Conservation (phyloP, 2,113 vertebrate genomes). For the Zingel zingel region DNA sequence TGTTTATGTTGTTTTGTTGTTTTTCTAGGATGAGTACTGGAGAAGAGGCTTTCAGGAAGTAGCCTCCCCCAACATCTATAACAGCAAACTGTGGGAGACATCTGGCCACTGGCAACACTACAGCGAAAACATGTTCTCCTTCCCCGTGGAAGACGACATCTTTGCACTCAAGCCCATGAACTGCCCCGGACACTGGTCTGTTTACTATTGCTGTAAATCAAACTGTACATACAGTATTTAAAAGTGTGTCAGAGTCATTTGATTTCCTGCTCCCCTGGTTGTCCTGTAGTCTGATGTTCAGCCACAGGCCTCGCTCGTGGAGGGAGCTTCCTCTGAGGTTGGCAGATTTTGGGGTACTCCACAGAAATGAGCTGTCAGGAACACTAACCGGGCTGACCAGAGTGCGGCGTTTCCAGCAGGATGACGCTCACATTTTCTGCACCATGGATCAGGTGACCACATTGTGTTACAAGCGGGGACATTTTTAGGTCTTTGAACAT, state of each 20-base stretch:
- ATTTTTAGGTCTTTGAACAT: neutral
- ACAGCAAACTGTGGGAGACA: constrained; percentile 93
- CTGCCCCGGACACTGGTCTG: constrained; percentile 95
- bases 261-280: constrained; percentile 18
- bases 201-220: neutral
- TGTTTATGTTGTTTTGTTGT: constrained; percentile 29
- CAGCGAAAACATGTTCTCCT: constrained; percentile 95
- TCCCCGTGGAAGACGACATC: constrained; percentile 91
- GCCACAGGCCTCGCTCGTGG: constrained; percentile 94
- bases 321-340: constrained; percentile 93
- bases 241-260: neutral
- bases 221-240: neutral
- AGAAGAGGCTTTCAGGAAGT: constrained; percentile 92
- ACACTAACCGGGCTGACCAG: constrained; percentile 91
- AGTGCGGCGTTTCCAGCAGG: constrained; percentile 95
- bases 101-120: constrained; percentile 97
- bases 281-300: constrained; percentile 91
- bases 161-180: constrained; percentile 98
- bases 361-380: constrained; percentile 94
- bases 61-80: constrained; percentile 93
- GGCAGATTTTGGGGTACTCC: constrained; percentile 96
- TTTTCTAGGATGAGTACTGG: constrained; percentile 90
- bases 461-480: neutral
- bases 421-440: constrained; percentile 98
- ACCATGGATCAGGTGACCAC: constrained; percentile 91